A percentile compares a stretch with the other conserved stretches of the same genome.
Conservation (phyloP, 2,113 vertebrate genomes). For the Daubentonia madagascariensis region DNA sequence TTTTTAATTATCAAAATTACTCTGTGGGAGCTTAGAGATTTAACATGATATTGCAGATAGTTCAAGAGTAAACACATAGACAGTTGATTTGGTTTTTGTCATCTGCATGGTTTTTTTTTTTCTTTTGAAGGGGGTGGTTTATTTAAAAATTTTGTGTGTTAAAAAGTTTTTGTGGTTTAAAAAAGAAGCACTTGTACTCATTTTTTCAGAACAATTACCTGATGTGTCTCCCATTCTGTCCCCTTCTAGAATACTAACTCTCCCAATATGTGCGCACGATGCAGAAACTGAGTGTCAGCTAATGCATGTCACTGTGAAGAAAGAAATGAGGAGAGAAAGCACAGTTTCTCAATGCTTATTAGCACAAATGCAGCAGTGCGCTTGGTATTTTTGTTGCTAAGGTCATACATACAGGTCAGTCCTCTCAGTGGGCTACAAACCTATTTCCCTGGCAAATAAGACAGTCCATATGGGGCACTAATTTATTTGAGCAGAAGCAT, state of each 20-base stretch:
- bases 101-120: no score
- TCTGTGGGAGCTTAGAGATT: background rate
- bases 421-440: background rate
- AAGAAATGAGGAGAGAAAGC: fast-evolving
- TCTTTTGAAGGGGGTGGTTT: background rate
- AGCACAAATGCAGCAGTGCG: background rate
- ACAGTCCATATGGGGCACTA: background rate
- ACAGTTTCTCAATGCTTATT: fast-evolving
- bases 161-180: background rate
- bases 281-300: background rate
- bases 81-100: background rate
- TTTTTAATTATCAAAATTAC: background rate
- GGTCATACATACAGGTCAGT: background rate
- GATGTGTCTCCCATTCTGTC: background rate
- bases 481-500: background rate
- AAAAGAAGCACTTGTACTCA: background rate
- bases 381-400: background rate
- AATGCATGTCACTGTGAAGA: fast-evolving
- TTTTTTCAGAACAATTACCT: background rate
- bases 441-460: background rate
- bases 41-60: background rate
- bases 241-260: background rate
- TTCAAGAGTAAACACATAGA: background rate
- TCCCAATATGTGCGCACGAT: fast-evolving
- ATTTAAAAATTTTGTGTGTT: background rate